Percentiles rank a stretch among this genome's conserved stretches.
These are phyloP conservation scores for Gari tellinella DNA, from an alignment of 2,888 invertebrate species.

Conservation along the genomic window DNA sequence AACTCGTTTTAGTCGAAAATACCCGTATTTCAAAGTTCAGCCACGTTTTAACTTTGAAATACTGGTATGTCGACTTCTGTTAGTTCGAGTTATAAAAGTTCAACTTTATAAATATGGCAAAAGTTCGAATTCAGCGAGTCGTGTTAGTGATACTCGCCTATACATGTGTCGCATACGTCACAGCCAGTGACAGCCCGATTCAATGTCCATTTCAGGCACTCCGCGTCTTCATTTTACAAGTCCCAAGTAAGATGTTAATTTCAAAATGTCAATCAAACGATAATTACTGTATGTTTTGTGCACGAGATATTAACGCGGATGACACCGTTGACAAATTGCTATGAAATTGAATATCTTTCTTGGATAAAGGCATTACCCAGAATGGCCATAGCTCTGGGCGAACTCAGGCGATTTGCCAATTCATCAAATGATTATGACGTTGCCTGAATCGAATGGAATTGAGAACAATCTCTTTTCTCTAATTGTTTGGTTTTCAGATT, in stretches of 20 bases:
- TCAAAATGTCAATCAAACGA: conserved; percentile 47
- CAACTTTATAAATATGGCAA: too few species aligned
- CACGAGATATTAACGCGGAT: conserved; percentile 45
- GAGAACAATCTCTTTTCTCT: too few species aligned
- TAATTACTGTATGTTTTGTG: conserved; percentile 58
- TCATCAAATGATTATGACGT: conserved; percentile 38
- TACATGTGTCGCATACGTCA: too few species aligned
- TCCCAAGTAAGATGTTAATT: conserved; percentile 53
- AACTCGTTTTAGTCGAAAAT: too few species aligned
- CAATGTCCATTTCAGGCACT: neutral
- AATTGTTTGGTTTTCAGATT: too few species aligned
- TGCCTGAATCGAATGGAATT: conserved; percentile 20
- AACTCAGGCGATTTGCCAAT: conserved; percentile 46
- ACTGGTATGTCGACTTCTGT: too few species aligned
- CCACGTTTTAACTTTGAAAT: too few species aligned
- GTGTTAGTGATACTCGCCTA: too few species aligned
- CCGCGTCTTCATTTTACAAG: conserved; percentile 18
- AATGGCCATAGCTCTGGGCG: conserved; percentile 19
- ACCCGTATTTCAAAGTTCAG: too few species aligned
- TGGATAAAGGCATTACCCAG: conserved; percentile 33
- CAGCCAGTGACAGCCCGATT: too few species aligned
- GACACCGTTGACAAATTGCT: conserved; percentile 59
- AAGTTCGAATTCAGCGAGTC: too few species aligned
- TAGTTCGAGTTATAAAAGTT: too few species aligned
- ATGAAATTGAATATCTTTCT: conserved; percentile 48